Evolutionary conservation across 2,113 vertebrate species (phyloP), one percentile per base, ranked within the genome.

Genomic region (Chaetodon auriga): DNA sequence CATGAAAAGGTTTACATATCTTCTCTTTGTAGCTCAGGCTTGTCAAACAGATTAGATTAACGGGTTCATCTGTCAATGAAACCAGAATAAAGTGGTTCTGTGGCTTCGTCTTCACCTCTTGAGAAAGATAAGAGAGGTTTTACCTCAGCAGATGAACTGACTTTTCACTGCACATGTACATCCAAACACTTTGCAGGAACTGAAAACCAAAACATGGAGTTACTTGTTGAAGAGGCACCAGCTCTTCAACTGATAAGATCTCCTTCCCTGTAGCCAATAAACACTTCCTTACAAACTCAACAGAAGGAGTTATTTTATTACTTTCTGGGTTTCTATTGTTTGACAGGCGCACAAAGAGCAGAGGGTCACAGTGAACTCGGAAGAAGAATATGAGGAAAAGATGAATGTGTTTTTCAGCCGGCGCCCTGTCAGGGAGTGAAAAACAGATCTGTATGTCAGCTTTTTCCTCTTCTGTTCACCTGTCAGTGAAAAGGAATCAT

Each of bases 351-450:
- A 60, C 23, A 77, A 62, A 69, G 21, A 53, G 61, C 1, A 9
- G 23, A 75, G 38, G 86, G 82, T 84, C 82, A 75, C 64, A 5
- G n/a, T 84, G 86, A 84, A 64, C 82, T 30, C 53, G 18, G 30
- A 58, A 16, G 41, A 73, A 49, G 51, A 65, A 64, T 62, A 53
- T 13, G 23, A 70, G 51, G 38, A 55, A 53, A 36, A 53, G 15
- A 62, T 35, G 2, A 14, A 62, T 64, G 35, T 71, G 46, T 41
- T 65, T 41, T 48, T 48, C 51, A 43, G 70, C 35, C 2, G 1
- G 2, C 1, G 48, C 10, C n/a, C 35, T 60, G 16, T 72, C 35
- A 43, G 43, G 1, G 7, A 41, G 48, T 12, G 15, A 58, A 71
- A 49, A 51, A 68, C 13, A 6, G 7, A 77, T 35, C n/a, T 35